These are phyloP conservation scores for Ceratosolen fusciceps DNA, from an alignment of 1,140 invertebrate genomes.

Conservation along the genomic window DNA sequence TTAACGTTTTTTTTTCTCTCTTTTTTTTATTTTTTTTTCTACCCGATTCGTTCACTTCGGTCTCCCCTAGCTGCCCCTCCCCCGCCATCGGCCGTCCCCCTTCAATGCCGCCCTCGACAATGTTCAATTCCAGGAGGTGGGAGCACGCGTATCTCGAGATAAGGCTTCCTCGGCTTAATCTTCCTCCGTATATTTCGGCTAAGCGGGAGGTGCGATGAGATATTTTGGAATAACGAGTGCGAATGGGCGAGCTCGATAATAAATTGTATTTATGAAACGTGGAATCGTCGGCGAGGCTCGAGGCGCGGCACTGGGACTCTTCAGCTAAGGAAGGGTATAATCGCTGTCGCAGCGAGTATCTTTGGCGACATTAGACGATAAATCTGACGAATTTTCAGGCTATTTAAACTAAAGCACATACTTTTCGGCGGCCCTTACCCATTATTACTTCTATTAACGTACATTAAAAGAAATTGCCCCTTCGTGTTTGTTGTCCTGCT, in stretches of 20 bases:
- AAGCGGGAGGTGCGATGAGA: slow-evolving; percentile 61
- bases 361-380: not conserved
- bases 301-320: slow-evolving; percentile 40
- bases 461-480: too few relatives aligned
- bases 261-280: slow-evolving; percentile 68
- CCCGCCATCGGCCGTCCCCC: slow-evolving; percentile 23
- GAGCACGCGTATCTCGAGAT: slow-evolving; percentile 25
- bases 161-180: slow-evolving; percentile 62
- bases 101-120: too few relatives aligned
- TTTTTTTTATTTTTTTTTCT: too few relatives aligned
- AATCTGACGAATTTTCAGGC: too few relatives aligned
- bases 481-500: too few relatives aligned
- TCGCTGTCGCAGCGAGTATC: slow-evolving; percentile 12
- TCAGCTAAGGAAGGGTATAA: slow-evolving; percentile 2
- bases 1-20: slow-evolving; percentile 65
- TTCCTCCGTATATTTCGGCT: slow-evolving; percentile 39
- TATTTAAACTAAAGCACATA: too few relatives aligned
- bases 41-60: too few relatives aligned
- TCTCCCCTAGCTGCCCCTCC: slow-evolving; percentile 30
- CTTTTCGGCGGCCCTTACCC: too few relatives aligned
- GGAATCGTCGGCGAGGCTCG: slow-evolving; percentile 4
- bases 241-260: slow-evolving; percentile 68
- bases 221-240: slow-evolving; percentile 71
- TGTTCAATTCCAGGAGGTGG: not conserved
- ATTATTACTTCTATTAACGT: too few relatives aligned